Conservation (phyloP, 2,888 invertebrate genomes). For the Pyrocoelia pectoralis region DNA sequence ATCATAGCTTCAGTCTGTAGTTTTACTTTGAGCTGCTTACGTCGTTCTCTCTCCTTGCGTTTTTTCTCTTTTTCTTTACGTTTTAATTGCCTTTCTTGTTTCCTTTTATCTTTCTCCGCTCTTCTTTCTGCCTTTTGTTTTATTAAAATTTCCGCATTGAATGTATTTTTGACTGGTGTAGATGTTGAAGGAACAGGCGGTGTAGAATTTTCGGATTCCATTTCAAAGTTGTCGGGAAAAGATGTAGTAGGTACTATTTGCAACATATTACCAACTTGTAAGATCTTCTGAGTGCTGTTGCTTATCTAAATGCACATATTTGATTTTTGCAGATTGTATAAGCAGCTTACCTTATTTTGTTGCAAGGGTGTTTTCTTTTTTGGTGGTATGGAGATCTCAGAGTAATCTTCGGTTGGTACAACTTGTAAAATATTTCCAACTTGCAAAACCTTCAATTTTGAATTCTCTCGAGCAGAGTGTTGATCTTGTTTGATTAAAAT, state of each 20-base stretch:
- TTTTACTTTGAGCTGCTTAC: slow-evolving; percentile 53
- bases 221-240: slow-evolving; percentile 12
- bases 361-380: slow-evolving; percentile 16
- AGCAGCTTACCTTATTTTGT: slow-evolving; percentile 28
- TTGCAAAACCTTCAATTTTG: slow-evolving; percentile 54
- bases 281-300: slow-evolving; percentile 46
- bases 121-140: slow-evolving; percentile 53
- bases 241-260: slow-evolving; percentile 66
- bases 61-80: slow-evolving; percentile 56
- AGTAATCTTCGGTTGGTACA: slow-evolving; percentile 62
- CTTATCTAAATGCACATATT: neutral
- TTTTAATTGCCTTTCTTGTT: slow-evolving; percentile 54
- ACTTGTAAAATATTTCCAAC: slow-evolving; percentile 69
- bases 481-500: neutral
- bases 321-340: too few relatives aligned
- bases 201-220: neutral
- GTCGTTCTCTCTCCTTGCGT: slow-evolving; percentile 55
- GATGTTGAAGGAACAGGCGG: neutral
- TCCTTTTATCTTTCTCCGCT: slow-evolving; percentile 54
- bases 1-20: slow-evolving; percentile 58
- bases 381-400: neutral
- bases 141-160: slow-evolving; percentile 50
- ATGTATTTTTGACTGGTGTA: slow-evolving; percentile 11
- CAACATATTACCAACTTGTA: slow-evolving; percentile 68
- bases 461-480: neutral